Base-by-base conservation (phyloP, 2,113 vertebrate genomes). In the Leptocoma aspasia region DNA sequence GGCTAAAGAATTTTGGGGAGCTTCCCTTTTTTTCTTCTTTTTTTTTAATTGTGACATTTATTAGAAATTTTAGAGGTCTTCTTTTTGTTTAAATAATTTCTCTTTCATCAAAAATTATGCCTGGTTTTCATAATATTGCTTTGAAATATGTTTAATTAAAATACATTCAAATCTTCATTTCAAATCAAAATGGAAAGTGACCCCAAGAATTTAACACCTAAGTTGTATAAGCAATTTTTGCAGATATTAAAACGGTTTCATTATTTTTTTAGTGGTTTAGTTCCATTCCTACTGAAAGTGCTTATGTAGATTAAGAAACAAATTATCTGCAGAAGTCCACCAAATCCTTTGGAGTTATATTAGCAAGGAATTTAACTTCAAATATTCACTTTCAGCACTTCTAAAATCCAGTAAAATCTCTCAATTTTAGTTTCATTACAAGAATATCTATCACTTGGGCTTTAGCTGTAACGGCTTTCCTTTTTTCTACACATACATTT, bases 1-100 rank as follows among this genome's bases (percentile, higher is more conserved):
- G 9, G 3, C 1, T 76, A 56, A 75, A 54, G 7, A 35, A 1
- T 61, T 82, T 17, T 16, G 8, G 4, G 3, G 0, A 0, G 16
- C 1, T 16, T 73, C 5, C 16, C 1, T 15, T 8, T 33, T 21
- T 2, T 22, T 23, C 1, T 12, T 16, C 13, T 1, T 13, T 76
- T 44, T 39, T 57, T 26, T 10, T 7, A 20, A 30, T 4, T 27
- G 6, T 61, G 21, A 35, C 3, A 41, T 68, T 56, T 52, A 30
- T 30, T 60, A 56, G 44, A 41, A 64, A 59, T 44, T 52, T 42
- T 59, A 11, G 33, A 68, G 3, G 3, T 9, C 8, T 49, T 41
- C 13, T 28, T 72, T 47, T 31, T 27, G 7, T 35, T 42, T 6
- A 27, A 39, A 39, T 35, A 13, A 6, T 73, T 76, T 54, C 44